These are phyloP conservation scores for Protonibea diacanthus DNA, from an alignment of 2,797 vertebrate species.

Conservation along the genomic window DNA sequence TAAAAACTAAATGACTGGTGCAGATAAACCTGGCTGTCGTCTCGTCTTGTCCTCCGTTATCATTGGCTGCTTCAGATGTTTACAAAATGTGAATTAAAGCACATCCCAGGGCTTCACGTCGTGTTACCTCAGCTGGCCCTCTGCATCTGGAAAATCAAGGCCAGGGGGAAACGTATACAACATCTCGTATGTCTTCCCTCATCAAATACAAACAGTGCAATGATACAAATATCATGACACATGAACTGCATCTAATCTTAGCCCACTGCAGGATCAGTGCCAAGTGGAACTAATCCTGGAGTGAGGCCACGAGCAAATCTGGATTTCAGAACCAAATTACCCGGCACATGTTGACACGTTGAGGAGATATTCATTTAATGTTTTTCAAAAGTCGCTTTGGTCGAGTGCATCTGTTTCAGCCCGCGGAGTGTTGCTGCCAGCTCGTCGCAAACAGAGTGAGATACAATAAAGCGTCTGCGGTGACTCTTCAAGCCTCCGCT, in stretches of 20 bases:
- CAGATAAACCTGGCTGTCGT: too few relatives aligned
- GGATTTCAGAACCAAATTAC: conserved; percentile 28
- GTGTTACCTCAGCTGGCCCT: neutral
- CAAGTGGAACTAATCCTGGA: conserved; percentile 34
- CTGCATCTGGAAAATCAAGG: neutral
- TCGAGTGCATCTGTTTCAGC: conserved; percentile 6
- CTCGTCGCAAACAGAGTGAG: conserved; percentile 5
- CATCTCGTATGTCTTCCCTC: neutral
- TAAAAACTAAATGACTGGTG: too few relatives aligned
- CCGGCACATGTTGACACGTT: conserved; percentile 17
- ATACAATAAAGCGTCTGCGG: conserved; percentile 41
- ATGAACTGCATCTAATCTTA: conserved; percentile 31
- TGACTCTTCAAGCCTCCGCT: conserved; percentile 39
- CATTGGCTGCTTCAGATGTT: neutral
- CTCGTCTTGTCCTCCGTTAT: neutral
- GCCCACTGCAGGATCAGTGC: conserved; percentile 36
- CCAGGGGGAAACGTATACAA: conserved; percentile 3
- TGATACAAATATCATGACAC: conserved; percentile 10
- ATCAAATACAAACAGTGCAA: neutral
- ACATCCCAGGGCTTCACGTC: neutral
- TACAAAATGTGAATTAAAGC: neutral
- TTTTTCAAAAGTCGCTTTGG: neutral
- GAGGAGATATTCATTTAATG: neutral
- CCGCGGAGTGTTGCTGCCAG: conserved; percentile 14
- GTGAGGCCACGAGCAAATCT: conserved; percentile 21